Base-by-base conservation (phyloP, 2,113 vertebrate species). In the Formicarius rufipectus region DNA sequence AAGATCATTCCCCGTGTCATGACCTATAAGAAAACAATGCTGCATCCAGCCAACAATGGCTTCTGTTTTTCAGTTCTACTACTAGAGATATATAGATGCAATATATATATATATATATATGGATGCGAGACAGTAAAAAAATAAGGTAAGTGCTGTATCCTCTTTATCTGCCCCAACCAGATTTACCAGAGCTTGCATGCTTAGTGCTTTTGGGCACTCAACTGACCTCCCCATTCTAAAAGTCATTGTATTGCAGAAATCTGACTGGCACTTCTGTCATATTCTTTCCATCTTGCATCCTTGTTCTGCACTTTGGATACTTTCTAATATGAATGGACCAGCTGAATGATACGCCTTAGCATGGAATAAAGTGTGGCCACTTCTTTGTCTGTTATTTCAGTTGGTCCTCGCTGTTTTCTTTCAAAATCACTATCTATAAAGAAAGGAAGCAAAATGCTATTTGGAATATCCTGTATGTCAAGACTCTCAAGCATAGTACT, bases 1-100 rank as follows among this genome's bases (percentile, higher is more conserved):
- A 60, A 49, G 39, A 49, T 23, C 31, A 28, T 3, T 63, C 31
- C 10, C n/a, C 3, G 0, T 2, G 1, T 27, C 3, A 3, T 21
- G 45, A 39, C 22, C 50, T 27, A 10, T 4, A 76, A 35, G 30
- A 68, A 91, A 56, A 6, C 15, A 35, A 33, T 56, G 30, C 30
- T 78, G 21, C 5, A 4, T 37, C 22, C 28, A 84, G 45, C 9
- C 40, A 84, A 10, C 44, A 28, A 74, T 11, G 37, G 24, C 10
- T 95, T 47, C 50, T 62, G 13, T 10, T 89, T 79, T 55, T 37
- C n/a, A 83, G n/a, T 62, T 58, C 33, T 25, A 21, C 4, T 49
- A 31, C 14, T 45, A 9, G n/a, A n/a, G n/a, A n/a, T n/a, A n/a
- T n/a, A n/a, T n/a, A n/a, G n/a, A n/a, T n/a, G n/a, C n/a, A n/a